Conservation (phyloP, 1,140 invertebrate genomes). For the Ips typographus region DNA sequence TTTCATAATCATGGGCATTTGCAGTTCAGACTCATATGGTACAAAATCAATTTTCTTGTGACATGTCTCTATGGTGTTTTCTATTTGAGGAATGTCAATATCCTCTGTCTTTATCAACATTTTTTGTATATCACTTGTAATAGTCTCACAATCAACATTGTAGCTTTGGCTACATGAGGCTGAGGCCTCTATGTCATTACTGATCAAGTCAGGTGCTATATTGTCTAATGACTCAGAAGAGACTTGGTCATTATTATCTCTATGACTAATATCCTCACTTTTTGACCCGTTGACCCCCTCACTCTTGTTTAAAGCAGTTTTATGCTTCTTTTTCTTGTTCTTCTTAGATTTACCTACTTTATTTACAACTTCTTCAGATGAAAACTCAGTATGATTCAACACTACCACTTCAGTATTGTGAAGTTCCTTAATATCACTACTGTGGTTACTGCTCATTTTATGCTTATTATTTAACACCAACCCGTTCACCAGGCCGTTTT, state of each 20-base stretch:
- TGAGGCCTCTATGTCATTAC: constrained; percentile 16
- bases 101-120: constrained; percentile 17
- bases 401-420: neutral
- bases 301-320: constrained; percentile 38
- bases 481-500: constrained; percentile 45
- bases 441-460: constrained; percentile 25
- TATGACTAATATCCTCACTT: constrained; percentile 18
- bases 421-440: constrained; percentile 11
- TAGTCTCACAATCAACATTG: constrained; percentile 11
- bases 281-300: constrained; percentile 29
- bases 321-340: constrained; percentile 36
- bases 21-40: constrained; percentile 83
- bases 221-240: neutral
- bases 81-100: constrained; percentile 1
- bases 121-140: constrained; percentile 24
- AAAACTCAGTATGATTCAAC: constrained; percentile 9
- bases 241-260: neutral
- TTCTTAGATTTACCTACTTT: constrained; percentile 36
- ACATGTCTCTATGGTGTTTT: neutral
- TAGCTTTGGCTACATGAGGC: constrained; percentile 24
- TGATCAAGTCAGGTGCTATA: neutral
- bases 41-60: constrained; percentile 59
- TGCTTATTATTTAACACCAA: constrained; percentile 27
- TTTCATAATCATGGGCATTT: constrained; percentile 97
- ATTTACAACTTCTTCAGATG: constrained; percentile 24